Base-by-base conservation (phyloP, 37 sponge, comb jelly and placozoan species). In the Bolinopsis microptera region DNA sequence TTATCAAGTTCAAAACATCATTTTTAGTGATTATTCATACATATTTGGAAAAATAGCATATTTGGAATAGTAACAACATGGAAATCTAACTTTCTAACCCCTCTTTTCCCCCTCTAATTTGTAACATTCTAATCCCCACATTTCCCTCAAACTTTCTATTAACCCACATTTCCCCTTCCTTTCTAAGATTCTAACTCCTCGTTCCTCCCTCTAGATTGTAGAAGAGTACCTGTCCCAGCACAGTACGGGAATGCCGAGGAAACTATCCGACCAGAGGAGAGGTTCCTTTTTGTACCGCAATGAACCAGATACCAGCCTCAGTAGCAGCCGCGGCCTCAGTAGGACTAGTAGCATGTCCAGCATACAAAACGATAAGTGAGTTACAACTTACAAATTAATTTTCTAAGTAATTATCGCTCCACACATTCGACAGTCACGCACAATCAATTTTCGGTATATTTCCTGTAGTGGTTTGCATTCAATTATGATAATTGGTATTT, bases 211-310 rank as follows among this genome's bases (percentile, higher is more conserved):
- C 1, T 41, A 86, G 90, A 86, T 86, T 16, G 90, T 86, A 86
- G 90, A 86, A 23, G 90, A 86, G 38, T 86, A 41, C 90, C 30
- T 86, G 61, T 41, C 41, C 0, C 90, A 86, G 36, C 90, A 86
- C 90, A 86, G 61, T 27, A 36, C 80, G 36, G 80, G 80, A 16
- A 86, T 86, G 90, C 90, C 90, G 61, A 39, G 90, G 61, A 86
- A 86, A 23, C 30, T 86, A 8, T 86, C 90, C 2, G 90, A 86
- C 61, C 90, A 86, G 90, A 93, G 96, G n/a, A 69, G 96, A 13
- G 93, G 94, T 41, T 96, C 96, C 41, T 94, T 94, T 41, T 92
- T 96, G 69, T 94, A 96, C 69, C 94, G 80, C 31, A 69, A 76
- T 13, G 95, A 95, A 28, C 80, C 76, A 1, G 83, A 93, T 0